Base-by-base conservation (phyloP, 1,140 invertebrate species). In the Diachasmimorpha longicaudata region DNA sequence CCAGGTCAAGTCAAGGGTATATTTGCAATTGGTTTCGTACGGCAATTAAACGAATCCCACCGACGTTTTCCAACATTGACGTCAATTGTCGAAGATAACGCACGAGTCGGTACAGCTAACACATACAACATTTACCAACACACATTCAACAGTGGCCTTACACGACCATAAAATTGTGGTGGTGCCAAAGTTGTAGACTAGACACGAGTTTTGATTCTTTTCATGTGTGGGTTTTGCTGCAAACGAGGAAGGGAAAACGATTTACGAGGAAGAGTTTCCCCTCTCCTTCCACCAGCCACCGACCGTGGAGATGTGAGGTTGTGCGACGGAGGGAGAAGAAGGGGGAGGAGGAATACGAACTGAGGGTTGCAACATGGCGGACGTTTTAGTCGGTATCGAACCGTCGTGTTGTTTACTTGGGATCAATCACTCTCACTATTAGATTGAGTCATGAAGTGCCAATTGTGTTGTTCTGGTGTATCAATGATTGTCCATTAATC, bases 51-150 rank as follows among this genome's bases (percentile, higher is more conserved):
- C 75, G 78, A 78, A 69, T 74, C 76, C 77, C 55, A 72, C 48
- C 77, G 48, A 72, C 48, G 76, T 72, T 76, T 39, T 16, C 16
- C 55, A 76, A 80, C 82, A 77, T 81, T 85, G 84, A 85, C 84
- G 84, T 85, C 84, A 85, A 85, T 84, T 80, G 83, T 83, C 80
- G 79, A 82, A 84, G 83, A 85, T 85, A 84, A 84, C 79, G 80
- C 75, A 69, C 74, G 78, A 73, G 70, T 68, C n/a, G n/a, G n/a
- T n/a, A n/a, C n/a, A n/a, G n/a, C n/a, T 70, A 55, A 58, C 44
- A 52, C 48, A 58, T 25, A 67, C 42, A 39, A 58, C 31, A 42
- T 44, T 73, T 31, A 14, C 67, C 75, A n/a, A n/a, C 74, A 79
- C 39, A 75, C 42, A 44, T 52, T 10, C 13, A 75, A 66, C 13